Evolutionary conservation across 2,888 invertebrate species (phyloP), one percentile per base, ranked within the genome.

Genomic region (Sialis fuliginosa): DNA sequence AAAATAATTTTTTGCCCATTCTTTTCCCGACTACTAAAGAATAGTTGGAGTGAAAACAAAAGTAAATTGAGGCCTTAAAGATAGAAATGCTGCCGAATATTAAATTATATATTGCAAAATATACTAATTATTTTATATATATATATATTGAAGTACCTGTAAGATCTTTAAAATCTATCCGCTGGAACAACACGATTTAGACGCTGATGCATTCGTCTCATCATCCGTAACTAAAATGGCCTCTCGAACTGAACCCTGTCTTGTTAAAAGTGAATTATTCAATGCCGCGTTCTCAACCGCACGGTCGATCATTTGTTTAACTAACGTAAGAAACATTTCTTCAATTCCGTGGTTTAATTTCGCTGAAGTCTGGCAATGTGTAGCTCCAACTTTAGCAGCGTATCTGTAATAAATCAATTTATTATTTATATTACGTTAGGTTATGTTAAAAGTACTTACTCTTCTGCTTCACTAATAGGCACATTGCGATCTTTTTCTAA

Each of bases 321-420:
- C 84, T 49, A 96, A 66, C 53, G 86, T 81, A 43, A 91, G 64
- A 62, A 95, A 95, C 60, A 95, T 71, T 50, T 95, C 91, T 61
- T 92, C 89, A 5, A 95, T 84, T 33, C 92, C 92, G 62, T 82
- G 77, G 62, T 92, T 92, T 49, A 80, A 65, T 67, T 96, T 96
- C 1, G 96, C 96, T 33, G 95, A 95, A 33, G 93, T 91, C 61
- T 88, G 83, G 64, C 81, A 89, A 66, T 95, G 93, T 57, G 79
- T 78, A 1, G 96, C 95, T 47, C 91, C 92, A 6, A 95, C 93
- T 62, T 85, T 83, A 52, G 75, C 74, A 4, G 95, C 84, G 67
- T 95, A 95, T 49, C 89, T 91, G 64, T 45, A 69, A 69, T 52
- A 50, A 48, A 45, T 35, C 22, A 22, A 7, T 37, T 5, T 37